phyloP scores from a whole-genome alignment of 2,797 vertebrate genomes.

The Enteromius paludinosus region DNA sequence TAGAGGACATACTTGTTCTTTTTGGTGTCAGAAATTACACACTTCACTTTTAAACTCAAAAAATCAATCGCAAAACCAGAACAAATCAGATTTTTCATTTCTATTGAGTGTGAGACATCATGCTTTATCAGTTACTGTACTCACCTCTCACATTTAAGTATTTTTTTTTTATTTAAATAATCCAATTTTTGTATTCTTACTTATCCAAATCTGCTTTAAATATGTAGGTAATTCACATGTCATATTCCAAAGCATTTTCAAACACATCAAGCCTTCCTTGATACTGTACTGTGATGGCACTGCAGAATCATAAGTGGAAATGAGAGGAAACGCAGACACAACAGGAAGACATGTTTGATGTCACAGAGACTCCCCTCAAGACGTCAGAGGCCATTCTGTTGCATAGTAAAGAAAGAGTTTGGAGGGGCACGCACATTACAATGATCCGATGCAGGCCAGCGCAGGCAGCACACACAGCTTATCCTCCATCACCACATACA shows the following conservation, averaged over 20 bases:
- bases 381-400: constrained; percentile 82
- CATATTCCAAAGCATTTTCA: constrained; percentile 35
- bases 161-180: background rate
- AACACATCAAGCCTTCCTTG: constrained; percentile 32
- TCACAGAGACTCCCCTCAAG: constrained; percentile 64
- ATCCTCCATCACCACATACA: constrained; percentile 1
- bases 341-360: constrained; percentile 85
- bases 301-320: constrained; percentile 69
- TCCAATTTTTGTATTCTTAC: constrained; percentile 8
- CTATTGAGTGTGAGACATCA: constrained; percentile 75
- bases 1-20: background rate
- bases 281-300: constrained; percentile 69
- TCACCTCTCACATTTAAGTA: constrained; percentile 31
- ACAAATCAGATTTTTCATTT: constrained; percentile 38
- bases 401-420: constrained; percentile 88
- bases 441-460: constrained; percentile 66
- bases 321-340: constrained; percentile 42
- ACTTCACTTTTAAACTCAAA: constrained; percentile 30
- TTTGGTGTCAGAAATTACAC: constrained; percentile 59
- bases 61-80: constrained; percentile 59
- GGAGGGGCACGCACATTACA: constrained; percentile 34
- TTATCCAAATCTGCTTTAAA: constrained; percentile 26
- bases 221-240: constrained; percentile 27
- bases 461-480: constrained; percentile 48
- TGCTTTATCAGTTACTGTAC: constrained; percentile 53